A percentile compares a stretch with the other conserved stretches of the same genome.
Evolutionary conservation across 2,888 invertebrate species (phyloP).

Genomic region (Torymus tubicola): DNA sequence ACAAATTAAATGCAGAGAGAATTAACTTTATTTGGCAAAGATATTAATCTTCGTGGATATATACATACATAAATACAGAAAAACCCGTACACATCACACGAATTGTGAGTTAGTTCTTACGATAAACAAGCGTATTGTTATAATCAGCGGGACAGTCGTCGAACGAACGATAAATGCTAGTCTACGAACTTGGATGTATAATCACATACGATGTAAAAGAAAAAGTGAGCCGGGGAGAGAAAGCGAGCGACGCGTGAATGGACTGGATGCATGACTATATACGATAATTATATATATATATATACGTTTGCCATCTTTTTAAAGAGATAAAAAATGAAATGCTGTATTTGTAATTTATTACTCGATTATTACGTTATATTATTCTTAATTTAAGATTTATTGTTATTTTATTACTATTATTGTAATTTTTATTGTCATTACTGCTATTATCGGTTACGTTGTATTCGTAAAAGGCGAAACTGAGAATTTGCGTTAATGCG

Average conservation of each 20-base stretch:
- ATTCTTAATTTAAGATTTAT: slow-evolving; percentile 44
- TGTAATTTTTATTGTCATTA: slow-evolving; percentile 25
- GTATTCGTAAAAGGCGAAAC: neutral
- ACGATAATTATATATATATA: neutral
- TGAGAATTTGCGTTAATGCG: slow-evolving; percentile 14
- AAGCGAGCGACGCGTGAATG: slow-evolving; percentile 11
- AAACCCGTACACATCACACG: slow-evolving; percentile 3
- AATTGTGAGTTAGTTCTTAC: slow-evolving; percentile 1
- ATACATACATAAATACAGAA: neutral
- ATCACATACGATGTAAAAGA: slow-evolving; percentile 39
- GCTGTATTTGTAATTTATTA: slow-evolving; percentile 51
- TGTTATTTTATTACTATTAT: slow-evolving; percentile 39
- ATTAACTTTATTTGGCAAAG: neutral
- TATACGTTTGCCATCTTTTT: slow-evolving; percentile 31
- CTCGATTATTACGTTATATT: slow-evolving; percentile 28
- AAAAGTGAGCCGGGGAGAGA: slow-evolving; percentile 17
- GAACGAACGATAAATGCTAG: slow-evolving; percentile 53
- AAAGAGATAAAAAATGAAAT: slow-evolving; percentile 16
- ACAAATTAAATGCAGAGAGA: neutral
- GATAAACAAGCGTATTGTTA: neutral
- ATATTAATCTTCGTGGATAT: slow-evolving; percentile 6
- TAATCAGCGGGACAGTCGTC: slow-evolving; percentile 35
- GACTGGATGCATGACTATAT: slow-evolving; percentile 8
- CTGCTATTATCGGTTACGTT: slow-evolving; percentile 32
- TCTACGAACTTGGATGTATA: slow-evolving; percentile 42